These are phyloP conservation scores for Thalpophila matura DNA, from an alignment of 2,888 invertebrate species.

Conservation along the genomic window DNA sequence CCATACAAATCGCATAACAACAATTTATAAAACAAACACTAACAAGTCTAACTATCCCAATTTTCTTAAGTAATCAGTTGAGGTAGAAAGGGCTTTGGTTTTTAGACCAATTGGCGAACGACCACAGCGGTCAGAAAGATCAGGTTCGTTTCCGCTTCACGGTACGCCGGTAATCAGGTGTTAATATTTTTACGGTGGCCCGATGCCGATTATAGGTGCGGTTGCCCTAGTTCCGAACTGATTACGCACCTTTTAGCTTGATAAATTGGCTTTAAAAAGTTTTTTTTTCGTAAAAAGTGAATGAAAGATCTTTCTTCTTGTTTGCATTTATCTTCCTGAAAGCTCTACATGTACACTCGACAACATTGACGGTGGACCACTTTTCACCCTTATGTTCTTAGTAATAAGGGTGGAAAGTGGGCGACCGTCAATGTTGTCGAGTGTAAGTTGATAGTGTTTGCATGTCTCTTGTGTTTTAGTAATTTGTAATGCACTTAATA, in stretches of 20 bases:
- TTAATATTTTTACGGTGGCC: slow-evolving; percentile 65
- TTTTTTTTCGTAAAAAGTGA: slow-evolving; percentile 12
- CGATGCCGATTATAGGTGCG: slow-evolving; percentile 58
- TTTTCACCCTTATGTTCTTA: too few species aligned
- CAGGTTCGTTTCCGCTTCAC: slow-evolving; percentile 70
- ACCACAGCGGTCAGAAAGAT: slow-evolving; percentile 52
- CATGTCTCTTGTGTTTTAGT: too few species aligned
- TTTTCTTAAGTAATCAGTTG: slow-evolving; percentile 63
- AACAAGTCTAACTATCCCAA: slow-evolving; percentile 42
- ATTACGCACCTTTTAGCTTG: slow-evolving; percentile 48
- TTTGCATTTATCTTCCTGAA: background rate
- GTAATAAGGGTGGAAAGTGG: too few species aligned
- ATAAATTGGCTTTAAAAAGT: slow-evolving; percentile 29
- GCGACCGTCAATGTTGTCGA: too few species aligned
- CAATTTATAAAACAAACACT: slow-evolving; percentile 32
- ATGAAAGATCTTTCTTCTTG: slow-evolving; percentile 5
- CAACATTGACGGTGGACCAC: too few species aligned
- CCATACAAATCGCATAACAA: slow-evolving; percentile 3
- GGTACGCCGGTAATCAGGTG: slow-evolving; percentile 74
- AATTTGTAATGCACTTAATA: too few species aligned
- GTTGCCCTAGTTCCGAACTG: slow-evolving; percentile 53
- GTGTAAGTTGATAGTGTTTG: too few species aligned
- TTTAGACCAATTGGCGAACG: slow-evolving; percentile 58
- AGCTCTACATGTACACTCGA: too few species aligned
- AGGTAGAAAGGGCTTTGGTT: slow-evolving; percentile 55